Base-by-base conservation (phyloP, 2,113 vertebrate genomes). In the Seriola quinqueradiata region DNA sequence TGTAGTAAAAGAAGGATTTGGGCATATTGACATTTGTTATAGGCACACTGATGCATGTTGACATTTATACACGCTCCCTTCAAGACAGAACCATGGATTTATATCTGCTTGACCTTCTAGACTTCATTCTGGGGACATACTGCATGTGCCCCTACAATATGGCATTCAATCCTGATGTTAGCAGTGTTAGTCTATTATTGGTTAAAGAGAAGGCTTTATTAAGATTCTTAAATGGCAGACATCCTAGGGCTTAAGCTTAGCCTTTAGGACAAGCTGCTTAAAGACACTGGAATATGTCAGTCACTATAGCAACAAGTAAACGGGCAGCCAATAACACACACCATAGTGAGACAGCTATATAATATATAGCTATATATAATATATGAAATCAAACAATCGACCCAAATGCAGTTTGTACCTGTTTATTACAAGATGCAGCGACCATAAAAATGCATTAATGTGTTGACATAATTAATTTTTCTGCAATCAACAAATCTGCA, bases 91-190 rank as follows among this genome's bases (percentile, higher is more conserved):
- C 64, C 70, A 66, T 55, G 85, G 83, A 92, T 92, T 92, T 88
- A 86, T 87, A 89, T 91, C 84, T 87, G 72, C 77, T 93, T 95
- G 94, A 95, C 94, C 93, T 94, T 91, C 85, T 85, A 80, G 28
- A 87, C 83, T 89, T 86, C 69, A 86, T 92, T 88, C 64, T 70
- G 57, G 64, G n/a, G 78, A 72, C 60, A 61, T 78, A 79, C 63
- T 57, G 48, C 63, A 75, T 79, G 46, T 48, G 57, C 68, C 77
- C 58, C 63, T 13, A 79, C 60, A 81, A 88, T 81, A 87, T 83
- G 86, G 36, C 66, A 75, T 88, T 90, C 70, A 87, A 64, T 84
- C 46, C 65, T 60, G 68, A 82, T 81, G 84, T 79, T 48, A 76
- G 74, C 81, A 75, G 89, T 34, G 75, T 87, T 74, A 94, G 80